phyloP scores from a whole-genome alignment of 2,888 invertebrate species.

The Byasa hedistus region DNA sequence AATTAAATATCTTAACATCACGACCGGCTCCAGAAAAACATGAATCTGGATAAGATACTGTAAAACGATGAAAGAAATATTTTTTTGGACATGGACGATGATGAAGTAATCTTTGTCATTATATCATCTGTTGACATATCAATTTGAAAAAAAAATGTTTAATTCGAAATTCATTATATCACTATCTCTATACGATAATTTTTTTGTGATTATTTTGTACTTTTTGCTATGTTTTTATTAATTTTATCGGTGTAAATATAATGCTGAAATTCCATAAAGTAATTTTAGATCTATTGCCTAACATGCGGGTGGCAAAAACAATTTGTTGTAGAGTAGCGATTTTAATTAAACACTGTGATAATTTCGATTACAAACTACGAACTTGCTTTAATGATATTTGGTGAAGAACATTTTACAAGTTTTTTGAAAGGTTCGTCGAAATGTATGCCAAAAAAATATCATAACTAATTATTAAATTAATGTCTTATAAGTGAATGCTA shows the following conservation, averaged over 20 bases:
- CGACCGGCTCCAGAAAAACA: not conserved
- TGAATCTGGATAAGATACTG: not conserved
- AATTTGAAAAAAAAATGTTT: not conserved
- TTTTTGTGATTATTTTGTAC: not conserved
- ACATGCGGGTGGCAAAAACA: too few relatives aligned
- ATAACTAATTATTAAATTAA: slow-evolving; percentile 5
- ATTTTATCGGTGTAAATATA: not conserved
- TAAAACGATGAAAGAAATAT: not conserved
- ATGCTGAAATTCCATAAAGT: not conserved
- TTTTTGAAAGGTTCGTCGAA: not conserved
- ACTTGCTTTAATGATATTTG: not conserved
- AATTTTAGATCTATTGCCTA: too few relatives aligned
- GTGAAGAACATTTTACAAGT: not conserved
- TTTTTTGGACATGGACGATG: not conserved
- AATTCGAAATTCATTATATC: not conserved
- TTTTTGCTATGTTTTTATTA: not conserved
- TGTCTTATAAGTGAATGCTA: slow-evolving; percentile 18
- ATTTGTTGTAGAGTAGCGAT: too few relatives aligned
- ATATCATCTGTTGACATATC: slow-evolving; percentile 14
- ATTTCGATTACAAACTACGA: slow-evolving; percentile 8
- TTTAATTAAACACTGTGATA: slow-evolving; percentile 7
- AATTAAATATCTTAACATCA: not conserved
- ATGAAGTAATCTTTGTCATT: not conserved
- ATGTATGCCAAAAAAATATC: slow-evolving; percentile 2
- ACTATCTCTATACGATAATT: not conserved